Evolutionary conservation across 2,888 invertebrate species (phyloP).

Genomic region (Andrena fulva): DNA sequence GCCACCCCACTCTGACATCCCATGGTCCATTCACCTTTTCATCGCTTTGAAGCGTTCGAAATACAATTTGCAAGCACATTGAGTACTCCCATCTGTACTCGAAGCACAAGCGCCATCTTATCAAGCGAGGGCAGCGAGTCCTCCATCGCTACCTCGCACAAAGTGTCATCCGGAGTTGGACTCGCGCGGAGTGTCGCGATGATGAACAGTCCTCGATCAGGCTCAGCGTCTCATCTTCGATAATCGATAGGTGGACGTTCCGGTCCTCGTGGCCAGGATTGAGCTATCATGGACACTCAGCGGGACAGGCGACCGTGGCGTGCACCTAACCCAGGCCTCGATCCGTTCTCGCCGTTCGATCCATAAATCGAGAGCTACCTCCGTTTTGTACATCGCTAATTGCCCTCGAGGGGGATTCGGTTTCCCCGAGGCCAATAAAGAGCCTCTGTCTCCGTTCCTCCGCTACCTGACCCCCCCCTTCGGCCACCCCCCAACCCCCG

Average conservation of each 20-base stretch:
- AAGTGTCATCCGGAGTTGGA: slow-evolving; percentile 15
- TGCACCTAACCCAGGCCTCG: slow-evolving; percentile 35
- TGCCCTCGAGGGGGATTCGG: slow-evolving; percentile 72
- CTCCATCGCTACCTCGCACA: slow-evolving; percentile 12
- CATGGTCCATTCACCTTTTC: too few relatives aligned
- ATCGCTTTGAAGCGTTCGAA: too few relatives aligned
- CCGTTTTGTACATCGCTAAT: slow-evolving; percentile 73
- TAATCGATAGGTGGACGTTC: slow-evolving; percentile 54
- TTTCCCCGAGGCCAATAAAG: slow-evolving; percentile 72
- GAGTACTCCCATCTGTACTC: too few relatives aligned
- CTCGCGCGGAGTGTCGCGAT: slow-evolving; percentile 18
- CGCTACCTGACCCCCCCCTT: slow-evolving; percentile 45
- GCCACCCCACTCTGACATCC: too few relatives aligned
- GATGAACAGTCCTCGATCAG: slow-evolving; percentile 45
- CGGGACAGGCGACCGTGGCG: slow-evolving; percentile 47
- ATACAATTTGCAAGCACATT: too few relatives aligned
- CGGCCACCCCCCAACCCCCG: not conserved
- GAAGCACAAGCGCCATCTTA: slow-evolving; percentile 4
- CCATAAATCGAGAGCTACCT: slow-evolving; percentile 72
- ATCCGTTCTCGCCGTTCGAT: slow-evolving; percentile 65
- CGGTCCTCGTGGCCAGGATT: slow-evolving; percentile 56
- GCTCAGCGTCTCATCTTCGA: slow-evolving; percentile 19
- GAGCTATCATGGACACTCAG: slow-evolving; percentile 69
- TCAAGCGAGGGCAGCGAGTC: slow-evolving; percentile 8
- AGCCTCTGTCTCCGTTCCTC: slow-evolving; percentile 40